Percentiles rank a stretch among this genome's conserved stretches.
Evolutionary conservation across 2,113 vertebrate species (phyloP).

Genomic region (Rhagologus leucostigma): DNA sequence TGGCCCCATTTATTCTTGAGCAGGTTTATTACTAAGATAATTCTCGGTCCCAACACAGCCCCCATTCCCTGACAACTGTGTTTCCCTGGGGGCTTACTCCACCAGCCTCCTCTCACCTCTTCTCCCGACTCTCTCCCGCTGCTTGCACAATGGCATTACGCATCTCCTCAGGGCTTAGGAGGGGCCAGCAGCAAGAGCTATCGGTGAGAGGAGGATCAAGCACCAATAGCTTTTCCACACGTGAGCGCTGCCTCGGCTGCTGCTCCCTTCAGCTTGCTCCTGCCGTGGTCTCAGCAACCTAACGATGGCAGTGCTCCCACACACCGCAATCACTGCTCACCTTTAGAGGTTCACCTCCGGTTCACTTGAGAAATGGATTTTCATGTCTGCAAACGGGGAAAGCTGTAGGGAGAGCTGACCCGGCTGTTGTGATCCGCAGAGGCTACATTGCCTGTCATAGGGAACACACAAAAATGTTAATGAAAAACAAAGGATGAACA

Average conservation of each 20-base stretch:
- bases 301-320: accelerated
- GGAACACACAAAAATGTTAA: background rate
- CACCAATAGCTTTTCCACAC: background rate
- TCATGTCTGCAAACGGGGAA: background rate
- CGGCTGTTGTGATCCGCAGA: background rate
- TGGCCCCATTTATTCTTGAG: background rate
- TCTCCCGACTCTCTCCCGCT: background rate
- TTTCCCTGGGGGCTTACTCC: background rate
- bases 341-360: background rate
- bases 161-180: background rate
- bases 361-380: background rate
- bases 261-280: background rate
- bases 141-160: background rate
- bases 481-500: background rate
- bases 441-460: background rate
- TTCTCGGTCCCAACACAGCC: background rate
- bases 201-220: background rate
- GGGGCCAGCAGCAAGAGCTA: background rate
- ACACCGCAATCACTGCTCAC: accelerated
- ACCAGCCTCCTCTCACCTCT: background rate
- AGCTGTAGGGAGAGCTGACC: background rate
- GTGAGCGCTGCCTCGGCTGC: accelerated
- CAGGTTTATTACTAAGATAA: background rate
- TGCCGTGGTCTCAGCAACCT: accelerated
- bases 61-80: background rate